These are phyloP conservation scores for Eupeodes latifasciatus DNA, from an alignment of 2,888 invertebrate species.

Conservation along the genomic window DNA sequence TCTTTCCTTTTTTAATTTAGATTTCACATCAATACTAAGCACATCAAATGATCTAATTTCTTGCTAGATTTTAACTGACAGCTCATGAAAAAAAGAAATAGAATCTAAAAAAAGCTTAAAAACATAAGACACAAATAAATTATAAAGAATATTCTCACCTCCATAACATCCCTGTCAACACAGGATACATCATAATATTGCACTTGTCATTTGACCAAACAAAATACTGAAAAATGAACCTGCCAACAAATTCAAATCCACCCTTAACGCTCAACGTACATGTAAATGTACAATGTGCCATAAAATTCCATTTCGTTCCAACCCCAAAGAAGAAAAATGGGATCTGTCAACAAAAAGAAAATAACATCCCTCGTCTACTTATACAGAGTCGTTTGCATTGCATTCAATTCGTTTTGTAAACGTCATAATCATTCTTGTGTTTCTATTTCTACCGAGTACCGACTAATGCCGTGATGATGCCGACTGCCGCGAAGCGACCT, in stretches of 20 bases:
- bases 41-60: too few relatives aligned
- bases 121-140: not conserved
- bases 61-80: too few relatives aligned
- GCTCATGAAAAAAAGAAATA: too few relatives aligned
- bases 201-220: conserved; percentile 50
- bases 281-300: conserved; percentile 33
- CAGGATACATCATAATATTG: not conserved
- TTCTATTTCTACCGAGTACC: conserved; percentile 9
- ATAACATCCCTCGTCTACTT: conserved; percentile 34
- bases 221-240: conserved; percentile 1
- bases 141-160: not conserved
- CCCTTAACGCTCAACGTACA: conserved; percentile 15
- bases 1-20: too few relatives aligned
- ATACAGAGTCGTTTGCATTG: conserved; percentile 20
- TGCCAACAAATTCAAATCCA: conserved; percentile 42
- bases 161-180: conserved; percentile 55
- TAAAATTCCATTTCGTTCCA: conserved; percentile 60
- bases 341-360: conserved; percentile 59
- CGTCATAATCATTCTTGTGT: conserved; percentile 54
- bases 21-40: too few relatives aligned
- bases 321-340: conserved; percentile 45
- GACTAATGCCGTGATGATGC: not conserved
- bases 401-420: conserved; percentile 62
- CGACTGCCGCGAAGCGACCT: conserved; percentile 30
- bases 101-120: not conserved